phyloP scores from a whole-genome alignment of 2,113 vertebrate species.

The Eclectus roratus region DNA sequence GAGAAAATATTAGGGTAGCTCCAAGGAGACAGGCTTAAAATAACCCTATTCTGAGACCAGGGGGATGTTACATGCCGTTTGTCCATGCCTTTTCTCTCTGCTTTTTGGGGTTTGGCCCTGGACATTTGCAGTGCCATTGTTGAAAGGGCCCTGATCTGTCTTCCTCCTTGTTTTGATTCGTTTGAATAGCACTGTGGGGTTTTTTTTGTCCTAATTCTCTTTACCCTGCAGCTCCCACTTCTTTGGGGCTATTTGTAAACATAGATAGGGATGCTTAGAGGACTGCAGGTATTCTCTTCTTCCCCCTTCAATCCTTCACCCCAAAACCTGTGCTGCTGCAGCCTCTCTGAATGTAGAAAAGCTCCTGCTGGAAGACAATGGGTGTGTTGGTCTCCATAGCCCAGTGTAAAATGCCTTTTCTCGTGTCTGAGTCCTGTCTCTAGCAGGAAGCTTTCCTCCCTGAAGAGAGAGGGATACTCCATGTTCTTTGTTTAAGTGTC shows the following conservation, averaged over 20 bases:
- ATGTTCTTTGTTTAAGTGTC: conserved; percentile 28
- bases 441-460: not conserved
- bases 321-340: not conserved
- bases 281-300: fast-evolving
- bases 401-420: not conserved
- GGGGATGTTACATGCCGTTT: not conserved
- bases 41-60: conserved; percentile 19
- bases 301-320: not conserved
- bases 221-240: not conserved
- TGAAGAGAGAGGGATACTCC: not conserved
- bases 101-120: not conserved
- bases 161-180: not conserved
- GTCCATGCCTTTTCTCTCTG: not conserved
- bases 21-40: conserved; percentile 63
- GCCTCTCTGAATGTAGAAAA: not conserved
- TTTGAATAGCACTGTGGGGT: not conserved
- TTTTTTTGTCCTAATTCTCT: not conserved
- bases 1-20: conserved; percentile 56
- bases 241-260: not conserved
- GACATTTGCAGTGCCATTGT: not conserved
- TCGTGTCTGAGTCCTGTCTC: not conserved
- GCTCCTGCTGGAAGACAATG: not conserved
- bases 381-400: not conserved
- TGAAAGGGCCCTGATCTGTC: not conserved
- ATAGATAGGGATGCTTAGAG: not conserved